Evolutionary conservation across 1,140 invertebrate species (phyloP), one percentile per base, ranked within the genome.

Genomic region (Tenebrio molitor): DNA sequence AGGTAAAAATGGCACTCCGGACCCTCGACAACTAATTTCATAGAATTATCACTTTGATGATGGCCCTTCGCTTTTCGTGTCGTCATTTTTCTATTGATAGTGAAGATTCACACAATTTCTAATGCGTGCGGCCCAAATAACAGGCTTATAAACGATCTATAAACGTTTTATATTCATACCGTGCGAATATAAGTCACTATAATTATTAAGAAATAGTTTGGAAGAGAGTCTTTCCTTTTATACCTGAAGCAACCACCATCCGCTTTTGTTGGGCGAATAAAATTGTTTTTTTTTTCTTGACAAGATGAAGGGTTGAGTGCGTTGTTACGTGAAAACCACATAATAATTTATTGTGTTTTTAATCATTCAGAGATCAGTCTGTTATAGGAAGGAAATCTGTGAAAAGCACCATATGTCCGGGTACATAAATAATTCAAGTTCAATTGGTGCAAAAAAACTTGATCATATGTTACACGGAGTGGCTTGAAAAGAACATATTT

Each of bases 41-140:
- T 58, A 58, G 19, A 25, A 58, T 58, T 58, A 58, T 25, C 5
- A 29, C 19, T n/a, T 58, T 58, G 50, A 58, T 58, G 50, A 58
- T 58, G 50, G 50, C 50, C 50, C 23, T 58, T 58, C 36, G 15
- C 21, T 58, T 58, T 58, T 17, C 50, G 50, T 58, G 50, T 58
- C 50, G 50, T 29, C 23, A 23, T 39, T 39, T 39, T 46, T 17
- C 50, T 58, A 58, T 58, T 58, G 50, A 58, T 58, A 58, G 36
- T 41, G 50, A 58, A 25, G 50, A 58, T 58, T 58, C 50, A 58
- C 50, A 58, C 50, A 58, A 58, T 58, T 58, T 58, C 50, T 23
- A 58, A 58, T 58, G 50, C 50, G 50, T 58, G 50, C 29, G 50
- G 50, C 50, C 23, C 29, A 25, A 58, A 58, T 58, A 46, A n/a